A percentile compares a stretch with the other conserved stretches of the same genome.
Conservation (phyloP, 2,888 invertebrate species). For the Creontiades dilutus region DNA sequence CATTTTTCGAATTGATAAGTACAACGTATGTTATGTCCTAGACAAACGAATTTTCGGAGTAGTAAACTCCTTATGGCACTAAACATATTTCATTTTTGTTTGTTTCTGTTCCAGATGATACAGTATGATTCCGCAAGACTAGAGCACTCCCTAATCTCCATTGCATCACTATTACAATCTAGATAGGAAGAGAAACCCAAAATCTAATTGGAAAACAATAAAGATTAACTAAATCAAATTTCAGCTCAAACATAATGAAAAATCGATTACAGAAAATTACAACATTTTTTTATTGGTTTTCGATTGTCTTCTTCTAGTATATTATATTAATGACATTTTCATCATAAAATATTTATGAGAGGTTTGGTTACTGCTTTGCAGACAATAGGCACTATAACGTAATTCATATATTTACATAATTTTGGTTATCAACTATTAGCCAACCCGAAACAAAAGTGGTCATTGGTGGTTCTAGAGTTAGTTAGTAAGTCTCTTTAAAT, state of each 20-base stretch:
- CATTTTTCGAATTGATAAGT: too few species aligned
- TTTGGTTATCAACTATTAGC: background rate
- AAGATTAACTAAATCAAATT: constrained; percentile 11
- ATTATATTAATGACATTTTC: too few species aligned
- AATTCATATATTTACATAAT: background rate
- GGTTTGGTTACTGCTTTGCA: background rate
- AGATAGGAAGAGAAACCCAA: background rate
- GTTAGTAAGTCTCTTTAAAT: background rate
- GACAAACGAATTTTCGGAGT: too few species aligned
- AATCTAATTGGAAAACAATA: constrained; percentile 6
- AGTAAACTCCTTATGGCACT: background rate
- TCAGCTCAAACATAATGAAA: constrained; percentile 35
- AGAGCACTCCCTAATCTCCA: background rate
- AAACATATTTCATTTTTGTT: background rate
- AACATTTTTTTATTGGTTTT: background rate
- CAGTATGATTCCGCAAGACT: constrained; percentile 48
- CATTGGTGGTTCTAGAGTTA: background rate
- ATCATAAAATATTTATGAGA: background rate
- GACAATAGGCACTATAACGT: background rate
- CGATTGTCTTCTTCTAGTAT: background rate
- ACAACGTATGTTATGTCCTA: too few species aligned
- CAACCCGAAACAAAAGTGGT: background rate
- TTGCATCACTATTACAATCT: constrained; percentile 52
- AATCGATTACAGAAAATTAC: constrained; percentile 7
- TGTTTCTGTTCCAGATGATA: constrained; percentile 52